A percentile compares a stretch with the other conserved stretches of the same genome.
These are phyloP conservation scores for Narcine bancroftii DNA, from an alignment of 2,113 vertebrate species.

Conservation along the genomic window DNA sequence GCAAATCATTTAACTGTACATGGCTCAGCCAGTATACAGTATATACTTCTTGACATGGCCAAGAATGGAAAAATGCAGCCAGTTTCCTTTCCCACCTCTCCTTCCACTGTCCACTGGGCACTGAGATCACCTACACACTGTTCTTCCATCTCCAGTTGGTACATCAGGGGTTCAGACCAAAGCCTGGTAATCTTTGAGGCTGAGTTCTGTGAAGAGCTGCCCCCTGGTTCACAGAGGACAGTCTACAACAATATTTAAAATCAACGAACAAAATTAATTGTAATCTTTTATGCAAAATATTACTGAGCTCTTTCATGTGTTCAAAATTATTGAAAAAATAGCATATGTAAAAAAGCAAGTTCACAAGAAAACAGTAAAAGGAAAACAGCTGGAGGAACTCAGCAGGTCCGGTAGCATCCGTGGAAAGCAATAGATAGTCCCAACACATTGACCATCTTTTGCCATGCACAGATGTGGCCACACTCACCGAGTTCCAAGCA, in stretches of 20 bases:
- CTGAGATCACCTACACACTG: not conserved
- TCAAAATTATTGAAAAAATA: not conserved
- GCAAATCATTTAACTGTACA: not conserved
- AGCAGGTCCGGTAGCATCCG: too few species aligned
- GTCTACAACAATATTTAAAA: not conserved
- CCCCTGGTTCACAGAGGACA: not conserved
- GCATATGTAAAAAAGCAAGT: not conserved
- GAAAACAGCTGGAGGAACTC: too few species aligned
- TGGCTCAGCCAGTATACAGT: not conserved
- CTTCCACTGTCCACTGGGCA: too few species aligned
- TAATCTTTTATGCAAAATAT: not conserved
- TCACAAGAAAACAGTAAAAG: not conserved
- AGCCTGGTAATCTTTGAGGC: not conserved
- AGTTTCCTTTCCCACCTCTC: not conserved
- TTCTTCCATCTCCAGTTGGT: not conserved
- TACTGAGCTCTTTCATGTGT: not conserved
- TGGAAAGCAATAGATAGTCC: too few species aligned
- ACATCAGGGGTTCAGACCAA: not conserved
- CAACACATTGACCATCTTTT: not conserved
- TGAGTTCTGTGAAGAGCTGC: not conserved
- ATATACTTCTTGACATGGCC: too few species aligned
- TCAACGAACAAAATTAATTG: not conserved
- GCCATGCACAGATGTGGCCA: not conserved
- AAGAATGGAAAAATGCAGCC: not conserved
- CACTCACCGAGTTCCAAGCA: not conserved